Evolutionary conservation across 2,113 vertebrate species (phyloP).

Genomic region (Falco punctatus): DNA sequence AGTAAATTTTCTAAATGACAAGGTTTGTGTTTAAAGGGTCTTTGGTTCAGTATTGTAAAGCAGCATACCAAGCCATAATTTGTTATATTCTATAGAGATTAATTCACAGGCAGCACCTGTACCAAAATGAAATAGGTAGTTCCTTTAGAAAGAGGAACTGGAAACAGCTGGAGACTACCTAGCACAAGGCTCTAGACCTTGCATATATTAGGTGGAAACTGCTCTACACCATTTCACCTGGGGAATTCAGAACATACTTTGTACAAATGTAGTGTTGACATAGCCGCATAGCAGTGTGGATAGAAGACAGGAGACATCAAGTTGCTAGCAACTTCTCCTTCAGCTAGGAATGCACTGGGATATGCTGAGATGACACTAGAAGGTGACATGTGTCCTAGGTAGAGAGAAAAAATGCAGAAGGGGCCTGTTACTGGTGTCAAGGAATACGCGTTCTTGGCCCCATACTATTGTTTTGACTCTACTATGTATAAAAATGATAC

Average conservation of each 20-base stretch:
- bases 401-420: background rate
- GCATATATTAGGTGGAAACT: background rate
- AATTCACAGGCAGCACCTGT: background rate
- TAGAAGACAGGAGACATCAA: background rate
- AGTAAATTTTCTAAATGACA: background rate
- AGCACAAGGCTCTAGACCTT: background rate
- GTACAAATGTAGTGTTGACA: background rate
- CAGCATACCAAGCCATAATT: background rate
- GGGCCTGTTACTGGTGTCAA: background rate
- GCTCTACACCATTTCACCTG: background rate
- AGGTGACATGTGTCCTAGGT: background rate
- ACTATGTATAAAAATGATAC: background rate
- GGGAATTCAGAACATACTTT: background rate
- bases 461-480: background rate
- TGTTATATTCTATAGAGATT: background rate
- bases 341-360: background rate
- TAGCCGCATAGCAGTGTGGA: accelerated
- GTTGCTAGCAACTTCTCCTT: background rate
- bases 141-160: background rate
- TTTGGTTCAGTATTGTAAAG: background rate
- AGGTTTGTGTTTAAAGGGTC: background rate
- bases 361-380: background rate
- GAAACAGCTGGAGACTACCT: background rate
- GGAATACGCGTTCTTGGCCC: background rate
- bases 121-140: background rate